phyloP scores from a whole-genome alignment of 2,797 vertebrate species.

The Orestias chungarensis region DNA sequence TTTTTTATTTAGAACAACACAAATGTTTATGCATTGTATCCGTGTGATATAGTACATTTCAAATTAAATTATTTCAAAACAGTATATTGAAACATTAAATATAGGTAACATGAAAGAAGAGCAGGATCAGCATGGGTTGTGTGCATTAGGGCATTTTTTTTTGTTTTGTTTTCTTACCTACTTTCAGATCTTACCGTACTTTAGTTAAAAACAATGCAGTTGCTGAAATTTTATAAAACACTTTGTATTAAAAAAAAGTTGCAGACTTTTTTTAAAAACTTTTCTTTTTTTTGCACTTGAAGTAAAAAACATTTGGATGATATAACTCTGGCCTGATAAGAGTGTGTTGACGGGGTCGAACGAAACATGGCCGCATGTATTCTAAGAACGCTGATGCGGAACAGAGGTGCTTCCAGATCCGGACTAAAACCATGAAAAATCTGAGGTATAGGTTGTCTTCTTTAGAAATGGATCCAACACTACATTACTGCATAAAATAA shows the following conservation, averaged over 20 bases:
- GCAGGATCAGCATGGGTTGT: constrained; percentile 57
- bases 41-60: constrained; percentile 82
- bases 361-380: constrained; percentile 51
- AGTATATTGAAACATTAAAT: constrained; percentile 80
- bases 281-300: constrained; percentile 29
- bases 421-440: constrained; percentile 72
- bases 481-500: constrained; percentile 79
- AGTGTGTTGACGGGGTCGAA: constrained; percentile 53
- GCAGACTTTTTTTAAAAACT: constrained; percentile 37
- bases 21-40: constrained; percentile 77
- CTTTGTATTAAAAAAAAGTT: constrained; percentile 67
- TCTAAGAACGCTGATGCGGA: constrained; percentile 61
- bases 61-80: constrained; percentile 84
- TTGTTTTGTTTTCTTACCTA: constrained; percentile 44
- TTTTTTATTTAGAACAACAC: constrained; percentile 78
- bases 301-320: constrained; percentile 37
- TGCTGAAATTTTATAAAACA: constrained; percentile 70
- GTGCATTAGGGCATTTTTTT: constrained; percentile 43
- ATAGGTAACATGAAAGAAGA: constrained; percentile 74
- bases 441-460: constrained; percentile 87
- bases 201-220: constrained; percentile 69
- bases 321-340: constrained; percentile 54
- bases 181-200: constrained; percentile 57
- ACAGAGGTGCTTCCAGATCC: constrained; percentile 58
- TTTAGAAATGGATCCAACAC: constrained; percentile 80